Evolutionary conservation across 2,888 invertebrate genomes (phyloP).

Genomic region (Disparrhopalites patrizii): DNA sequence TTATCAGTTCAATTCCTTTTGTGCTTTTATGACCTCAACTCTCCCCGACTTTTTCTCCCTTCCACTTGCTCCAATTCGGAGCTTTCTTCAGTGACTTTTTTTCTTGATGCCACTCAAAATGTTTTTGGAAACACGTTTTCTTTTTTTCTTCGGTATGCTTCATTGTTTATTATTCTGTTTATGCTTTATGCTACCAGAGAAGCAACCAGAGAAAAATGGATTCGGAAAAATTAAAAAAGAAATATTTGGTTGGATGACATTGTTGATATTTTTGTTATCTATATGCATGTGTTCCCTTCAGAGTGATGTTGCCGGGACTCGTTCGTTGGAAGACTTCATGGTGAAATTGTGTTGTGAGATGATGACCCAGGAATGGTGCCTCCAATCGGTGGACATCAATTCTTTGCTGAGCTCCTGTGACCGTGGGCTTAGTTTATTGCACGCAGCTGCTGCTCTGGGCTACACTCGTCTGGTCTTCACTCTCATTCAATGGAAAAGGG

Average conservation of each 20-base stretch:
- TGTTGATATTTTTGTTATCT: not conserved
- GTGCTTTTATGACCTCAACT: not conserved
- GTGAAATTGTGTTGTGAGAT: constrained; percentile 77
- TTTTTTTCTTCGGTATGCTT: not conserved
- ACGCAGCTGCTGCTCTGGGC: constrained; percentile 85
- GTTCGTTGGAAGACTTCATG: constrained; percentile 68
- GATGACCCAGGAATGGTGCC: constrained; percentile 59
- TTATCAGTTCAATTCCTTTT: no score
- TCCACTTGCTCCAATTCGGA: not conserved
- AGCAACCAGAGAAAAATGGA: no score
- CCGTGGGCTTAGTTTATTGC: constrained; percentile 72
- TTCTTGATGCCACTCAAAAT: no score
- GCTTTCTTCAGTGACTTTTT: not conserved
- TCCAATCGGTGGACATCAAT: constrained; percentile 55
- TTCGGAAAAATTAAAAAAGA: no score
- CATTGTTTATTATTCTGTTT: no score
- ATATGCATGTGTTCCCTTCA: constrained; percentile 27
- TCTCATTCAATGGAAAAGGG: constrained; percentile 80
- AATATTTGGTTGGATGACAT: no score
- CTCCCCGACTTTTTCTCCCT: not conserved
- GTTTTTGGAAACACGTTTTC: not conserved
- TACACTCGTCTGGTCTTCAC: constrained; percentile 77
- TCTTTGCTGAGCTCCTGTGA: constrained; percentile 59
- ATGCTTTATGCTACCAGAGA: no score
- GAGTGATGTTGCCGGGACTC: constrained; percentile 57